A percentile compares a stretch with the other conserved stretches of the same genome.
Conservation (phyloP, 1,140 invertebrate genomes). For the Calliopsis andreniformis region DNA sequence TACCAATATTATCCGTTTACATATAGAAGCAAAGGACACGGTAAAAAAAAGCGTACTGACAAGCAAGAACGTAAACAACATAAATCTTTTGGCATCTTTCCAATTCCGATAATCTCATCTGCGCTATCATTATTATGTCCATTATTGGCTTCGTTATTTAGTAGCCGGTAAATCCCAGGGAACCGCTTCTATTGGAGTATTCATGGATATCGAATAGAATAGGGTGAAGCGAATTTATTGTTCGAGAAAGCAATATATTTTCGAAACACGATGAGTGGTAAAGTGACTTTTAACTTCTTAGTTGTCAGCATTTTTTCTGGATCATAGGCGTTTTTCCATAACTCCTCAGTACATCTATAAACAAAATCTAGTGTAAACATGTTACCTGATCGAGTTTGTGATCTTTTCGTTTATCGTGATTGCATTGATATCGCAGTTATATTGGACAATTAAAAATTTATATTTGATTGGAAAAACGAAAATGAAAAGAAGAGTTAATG, state of each 20-base stretch:
- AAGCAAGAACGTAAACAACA: conserved; percentile 12
- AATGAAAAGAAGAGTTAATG: no score
- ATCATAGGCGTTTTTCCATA: neutral
- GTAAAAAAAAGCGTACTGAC: neutral
- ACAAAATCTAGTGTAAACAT: no score
- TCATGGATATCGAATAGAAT: conserved; percentile 27
- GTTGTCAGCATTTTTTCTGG: neutral
- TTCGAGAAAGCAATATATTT: conserved; percentile 36
- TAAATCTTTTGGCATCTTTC: conserved; percentile 71
- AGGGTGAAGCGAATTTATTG: conserved; percentile 28
- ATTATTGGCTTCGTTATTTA: conserved; percentile 77
- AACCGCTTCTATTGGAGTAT: conserved; percentile 58
- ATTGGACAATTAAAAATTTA: no score
- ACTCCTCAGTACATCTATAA: neutral
- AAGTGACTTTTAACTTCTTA: neutral
- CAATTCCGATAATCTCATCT: conserved; percentile 78
- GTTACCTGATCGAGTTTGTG: neutral
- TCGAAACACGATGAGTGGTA: conserved; percentile 3
- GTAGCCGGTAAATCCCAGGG: conserved; percentile 70
- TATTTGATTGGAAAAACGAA: no score
- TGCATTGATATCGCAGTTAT: no score
- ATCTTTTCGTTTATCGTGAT: no score
- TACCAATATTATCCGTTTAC: neutral
- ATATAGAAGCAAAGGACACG: neutral
- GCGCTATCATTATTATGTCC: conserved; percentile 74